phyloP scores from a whole-genome alignment of 2,888 invertebrate species.

The Microplitis manilae region DNA sequence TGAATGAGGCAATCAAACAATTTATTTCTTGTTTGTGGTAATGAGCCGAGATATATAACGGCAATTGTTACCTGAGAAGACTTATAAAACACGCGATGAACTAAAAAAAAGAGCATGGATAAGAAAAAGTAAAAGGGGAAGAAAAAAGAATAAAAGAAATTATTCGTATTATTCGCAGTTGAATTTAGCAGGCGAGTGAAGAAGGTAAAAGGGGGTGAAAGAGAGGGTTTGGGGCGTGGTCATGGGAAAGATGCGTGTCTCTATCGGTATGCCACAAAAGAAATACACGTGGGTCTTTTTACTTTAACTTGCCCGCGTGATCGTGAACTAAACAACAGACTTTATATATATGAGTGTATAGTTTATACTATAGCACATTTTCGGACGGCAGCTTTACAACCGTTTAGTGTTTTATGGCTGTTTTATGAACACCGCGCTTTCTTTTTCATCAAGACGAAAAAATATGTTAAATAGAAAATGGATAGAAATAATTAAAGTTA shows the following conservation, averaged over 20 bases:
- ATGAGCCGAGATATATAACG: slow-evolving; percentile 5
- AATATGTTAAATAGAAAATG: not conserved
- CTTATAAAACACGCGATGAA: not conserved
- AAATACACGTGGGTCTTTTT: slow-evolving; percentile 39
- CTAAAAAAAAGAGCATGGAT: not conserved
- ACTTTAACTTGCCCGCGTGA: not conserved
- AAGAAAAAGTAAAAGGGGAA: not conserved
- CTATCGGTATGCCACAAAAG: slow-evolving; percentile 57
- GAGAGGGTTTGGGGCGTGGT: slow-evolving; percentile 62
- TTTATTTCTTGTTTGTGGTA: slow-evolving; percentile 1
- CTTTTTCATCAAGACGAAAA: slow-evolving; percentile 7
- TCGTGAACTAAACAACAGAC: slow-evolving; percentile 18
- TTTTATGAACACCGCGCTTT: slow-evolving; percentile 68
- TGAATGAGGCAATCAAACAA: not conserved
- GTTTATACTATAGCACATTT: slow-evolving; percentile 49
- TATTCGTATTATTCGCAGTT: slow-evolving; percentile 19
- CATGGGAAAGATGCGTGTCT: slow-evolving; percentile 65
- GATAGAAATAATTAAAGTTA: slow-evolving; percentile 2
- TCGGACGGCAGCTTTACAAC: slow-evolving; percentile 71
- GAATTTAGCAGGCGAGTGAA: slow-evolving; percentile 19
- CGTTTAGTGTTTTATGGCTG: slow-evolving; percentile 72
- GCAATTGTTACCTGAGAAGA: not conserved
- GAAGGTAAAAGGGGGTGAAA: slow-evolving; percentile 34
- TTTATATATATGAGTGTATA: slow-evolving; percentile 8
- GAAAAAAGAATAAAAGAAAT: slow-evolving; percentile 6